These are phyloP conservation scores for Tachuris rubrigastra DNA, from an alignment of 2,113 vertebrate species.

Conservation along the genomic window DNA sequence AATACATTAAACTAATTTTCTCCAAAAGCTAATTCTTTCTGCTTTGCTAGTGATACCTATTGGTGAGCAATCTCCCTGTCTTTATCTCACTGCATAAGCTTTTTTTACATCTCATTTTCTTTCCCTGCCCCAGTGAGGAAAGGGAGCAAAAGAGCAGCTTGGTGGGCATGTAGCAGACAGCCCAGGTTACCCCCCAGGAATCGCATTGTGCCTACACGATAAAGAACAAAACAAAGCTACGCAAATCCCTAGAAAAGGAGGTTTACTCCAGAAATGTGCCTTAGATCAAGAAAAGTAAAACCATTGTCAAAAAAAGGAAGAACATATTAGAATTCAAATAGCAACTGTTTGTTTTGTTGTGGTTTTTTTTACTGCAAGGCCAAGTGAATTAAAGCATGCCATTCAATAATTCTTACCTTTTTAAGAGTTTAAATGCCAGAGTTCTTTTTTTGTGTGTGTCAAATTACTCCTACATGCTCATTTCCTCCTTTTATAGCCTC, in stretches of 20 bases:
- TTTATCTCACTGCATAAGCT: not conserved
- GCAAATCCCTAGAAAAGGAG: not conserved
- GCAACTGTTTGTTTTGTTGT: not conserved
- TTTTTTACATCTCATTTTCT: not conserved
- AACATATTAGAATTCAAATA: not conserved
- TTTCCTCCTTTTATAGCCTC: not conserved
- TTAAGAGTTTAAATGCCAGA: not conserved
- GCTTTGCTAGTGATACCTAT: not conserved
- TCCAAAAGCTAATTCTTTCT: accelerated
- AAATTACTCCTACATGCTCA: accelerated
- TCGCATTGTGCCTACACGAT: not conserved
- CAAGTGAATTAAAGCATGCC: not conserved
- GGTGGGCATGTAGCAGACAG: not conserved
- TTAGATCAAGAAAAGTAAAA: not conserved
- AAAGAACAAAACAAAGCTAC: not conserved
- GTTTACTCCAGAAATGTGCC: not conserved
- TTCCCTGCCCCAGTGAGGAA: not conserved
- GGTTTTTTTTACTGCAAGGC: not conserved
- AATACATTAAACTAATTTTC: not conserved
- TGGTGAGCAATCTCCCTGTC: not conserved
- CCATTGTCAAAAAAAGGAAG: not conserved
- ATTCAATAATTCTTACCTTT: not conserved
- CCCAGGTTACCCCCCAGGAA: not conserved
- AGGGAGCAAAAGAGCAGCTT: not conserved
- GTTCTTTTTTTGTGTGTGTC: not conserved